Evolutionary conservation across 2,797 vertebrate species (phyloP), one percentile per base, ranked within the genome.

Genomic region (Xerus rutilus): DNA sequence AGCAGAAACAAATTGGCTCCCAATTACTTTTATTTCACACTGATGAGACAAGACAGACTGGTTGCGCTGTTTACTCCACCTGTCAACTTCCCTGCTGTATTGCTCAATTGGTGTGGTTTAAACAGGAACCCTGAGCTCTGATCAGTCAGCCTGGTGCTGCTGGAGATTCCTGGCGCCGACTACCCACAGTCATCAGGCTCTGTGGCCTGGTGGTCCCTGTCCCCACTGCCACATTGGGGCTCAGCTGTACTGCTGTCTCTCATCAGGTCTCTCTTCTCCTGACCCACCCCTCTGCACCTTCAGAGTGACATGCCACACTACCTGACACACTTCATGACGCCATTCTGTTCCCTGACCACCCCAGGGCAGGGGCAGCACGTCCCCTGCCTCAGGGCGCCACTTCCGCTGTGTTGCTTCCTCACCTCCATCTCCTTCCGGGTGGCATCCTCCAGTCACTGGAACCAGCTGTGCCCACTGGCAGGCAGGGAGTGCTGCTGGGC

Each of bases 41-140:
- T 97, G 94, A 97, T 94, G 95, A 97, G 97, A 97, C 72, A 54
- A 96, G 98, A 97, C 97, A 97, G 95, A 91, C 84, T 64, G 59
- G 77, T 35, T 74, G 95, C 23, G 81, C 96, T 98, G 95, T 98
- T 95, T 95, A 94, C 96, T 93, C 95, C 67, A 7, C 52, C 91
- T 94, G 97, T 96, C 97, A 93, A 57, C 92, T 89, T 64, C 90
- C 62, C 86, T 54, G 81, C 93, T 69, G 72, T 20, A 54, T 92
- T 94, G 97, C 97, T 97, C 96, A 92, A 86, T 97, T 95, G 97
- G 98, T 95, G 95, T 85, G 92, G 96, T 90, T 87, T 84, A 59
- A 83, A 83, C 95, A 84, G 97, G 72, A 96, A 47, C 88, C n/a
- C 78, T 43, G 95, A 81, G 95, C 85, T 97, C 93, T 93, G 89